Conservation (phyloP, 2,797 vertebrate genomes). For the Lophotriccus pileatus region DNA sequence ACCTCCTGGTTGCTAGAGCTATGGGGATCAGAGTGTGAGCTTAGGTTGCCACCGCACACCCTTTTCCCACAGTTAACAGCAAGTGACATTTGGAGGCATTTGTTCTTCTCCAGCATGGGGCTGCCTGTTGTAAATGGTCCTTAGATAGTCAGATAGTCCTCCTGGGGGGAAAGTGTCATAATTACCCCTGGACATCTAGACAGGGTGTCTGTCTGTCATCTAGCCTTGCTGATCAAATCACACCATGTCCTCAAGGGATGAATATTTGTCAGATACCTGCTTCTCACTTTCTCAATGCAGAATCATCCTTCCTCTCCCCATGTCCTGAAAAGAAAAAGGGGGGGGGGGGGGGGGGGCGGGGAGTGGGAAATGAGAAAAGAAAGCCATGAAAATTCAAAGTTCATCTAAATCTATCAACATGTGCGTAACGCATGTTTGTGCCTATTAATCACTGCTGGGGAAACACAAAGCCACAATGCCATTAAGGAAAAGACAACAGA, state of each 20-base stretch:
- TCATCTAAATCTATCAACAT: slow-evolving; percentile 61
- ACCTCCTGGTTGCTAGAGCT: background rate
- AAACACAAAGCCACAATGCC: slow-evolving; percentile 53
- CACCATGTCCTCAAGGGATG: background rate
- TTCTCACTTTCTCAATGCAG: slow-evolving; percentile 12
- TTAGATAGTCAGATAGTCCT: background rate
- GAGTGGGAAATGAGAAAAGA: background rate
- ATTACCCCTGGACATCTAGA: background rate
- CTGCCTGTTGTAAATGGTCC: background rate
- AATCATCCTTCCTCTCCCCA: background rate
- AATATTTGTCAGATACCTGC: background rate
- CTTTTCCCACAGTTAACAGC: background rate
- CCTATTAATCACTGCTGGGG: slow-evolving; percentile 65
- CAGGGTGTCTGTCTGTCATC: background rate
- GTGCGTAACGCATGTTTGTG: slow-evolving; percentile 59
- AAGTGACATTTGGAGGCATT: background rate
- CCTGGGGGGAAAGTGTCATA: background rate
- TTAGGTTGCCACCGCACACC: background rate
- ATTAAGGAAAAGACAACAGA: slow-evolving; percentile 65
- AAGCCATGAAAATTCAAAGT: slow-evolving; percentile 50
- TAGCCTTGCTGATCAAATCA: background rate
- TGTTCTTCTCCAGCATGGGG: background rate
- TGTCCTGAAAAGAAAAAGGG: background rate
- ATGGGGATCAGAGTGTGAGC: background rate
- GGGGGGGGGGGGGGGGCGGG: too few species aligned